Percentiles rank a stretch among this genome's conserved stretches.
These are phyloP conservation scores for Lacanobia wlatinum DNA, from an alignment of 2,888 invertebrate species.

Conservation along the genomic window DNA sequence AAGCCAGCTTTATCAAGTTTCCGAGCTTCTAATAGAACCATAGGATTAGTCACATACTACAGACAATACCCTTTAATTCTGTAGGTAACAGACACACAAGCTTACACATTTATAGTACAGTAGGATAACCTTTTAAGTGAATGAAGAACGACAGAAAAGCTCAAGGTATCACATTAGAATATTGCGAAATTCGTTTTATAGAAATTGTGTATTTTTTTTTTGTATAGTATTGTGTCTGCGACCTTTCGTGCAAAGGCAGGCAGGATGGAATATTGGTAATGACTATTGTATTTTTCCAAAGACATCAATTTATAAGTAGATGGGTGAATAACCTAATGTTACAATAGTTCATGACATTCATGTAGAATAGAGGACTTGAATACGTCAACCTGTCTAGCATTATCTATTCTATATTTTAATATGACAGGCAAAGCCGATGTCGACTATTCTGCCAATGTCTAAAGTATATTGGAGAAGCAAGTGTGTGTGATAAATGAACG, in stretches of 20 bases:
- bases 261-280: not conserved
- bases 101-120: not conserved
- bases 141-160: not conserved
- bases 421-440: too few relatives aligned
- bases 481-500: too few relatives aligned
- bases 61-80: too few relatives aligned
- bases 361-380: too few relatives aligned
- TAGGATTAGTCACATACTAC: too few relatives aligned
- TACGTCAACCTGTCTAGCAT: too few relatives aligned
- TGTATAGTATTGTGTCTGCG: not conserved
- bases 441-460: too few relatives aligned
- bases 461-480: too few relatives aligned
- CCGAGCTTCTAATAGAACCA: too few relatives aligned
- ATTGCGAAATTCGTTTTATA: not conserved
- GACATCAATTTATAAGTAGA: not conserved
- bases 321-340: not conserved
- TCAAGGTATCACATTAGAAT: conserved; percentile 18
- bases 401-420: too few relatives aligned
- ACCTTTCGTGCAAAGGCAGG: conserved; percentile 6
- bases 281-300: conserved; percentile 12
- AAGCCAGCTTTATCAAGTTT: too few relatives aligned
- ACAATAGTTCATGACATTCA: too few relatives aligned
- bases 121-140: conserved; percentile 29
- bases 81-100: not conserved
- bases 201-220: conserved; percentile 13